Base-by-base conservation (phyloP, 2,888 invertebrate species). In the Drosophila greeni region DNA sequence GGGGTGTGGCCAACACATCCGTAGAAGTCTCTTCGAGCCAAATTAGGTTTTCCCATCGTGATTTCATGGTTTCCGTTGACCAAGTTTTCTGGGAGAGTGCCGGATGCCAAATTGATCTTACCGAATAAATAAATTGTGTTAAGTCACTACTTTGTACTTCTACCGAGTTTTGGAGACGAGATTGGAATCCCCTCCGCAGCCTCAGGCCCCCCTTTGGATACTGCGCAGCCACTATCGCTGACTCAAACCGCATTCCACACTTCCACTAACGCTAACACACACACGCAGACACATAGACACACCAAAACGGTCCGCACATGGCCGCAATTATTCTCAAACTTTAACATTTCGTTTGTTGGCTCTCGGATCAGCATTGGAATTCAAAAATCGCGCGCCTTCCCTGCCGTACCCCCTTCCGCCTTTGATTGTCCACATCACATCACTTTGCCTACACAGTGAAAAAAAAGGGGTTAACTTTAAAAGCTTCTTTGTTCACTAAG, bases 241-340 rank as follows among this genome's bases (percentile, higher is more conserved):
- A 76, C 64, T 84, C 81, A 78, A 62, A 49, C 67, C 67, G 58
- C 66, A 67, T 74, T 55, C 77, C 77, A 59, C 80, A 76, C 65
- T 66, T 74, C 59, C 61, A 60, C 59, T 60, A 59, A 26, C 59
- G 23, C 26, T 59, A 16, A 42, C 42, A 54, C 56, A 18, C 37
- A 57, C 64, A 55, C 33, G 34, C 23, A n/a, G 3, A 40, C 36
- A 55, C 9, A 39, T 14, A 42, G 42, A 31, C 55, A 37, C 55
- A 20, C 60, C 52, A 45, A 56, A 54, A 58, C 58, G 61, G 48
- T 65, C 71, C 66, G 54, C 67, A 69, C 71, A 64, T 70, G 68
- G 45, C 62, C 66, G 66, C 81, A 77, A 77, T 70, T 82, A 79
- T 79, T 82, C 83, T 80, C 84, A 84, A 80, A 84, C 84, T 80